Base-by-base conservation (phyloP, 2,797 vertebrate genomes). In the Danio albolineatus region DNA sequence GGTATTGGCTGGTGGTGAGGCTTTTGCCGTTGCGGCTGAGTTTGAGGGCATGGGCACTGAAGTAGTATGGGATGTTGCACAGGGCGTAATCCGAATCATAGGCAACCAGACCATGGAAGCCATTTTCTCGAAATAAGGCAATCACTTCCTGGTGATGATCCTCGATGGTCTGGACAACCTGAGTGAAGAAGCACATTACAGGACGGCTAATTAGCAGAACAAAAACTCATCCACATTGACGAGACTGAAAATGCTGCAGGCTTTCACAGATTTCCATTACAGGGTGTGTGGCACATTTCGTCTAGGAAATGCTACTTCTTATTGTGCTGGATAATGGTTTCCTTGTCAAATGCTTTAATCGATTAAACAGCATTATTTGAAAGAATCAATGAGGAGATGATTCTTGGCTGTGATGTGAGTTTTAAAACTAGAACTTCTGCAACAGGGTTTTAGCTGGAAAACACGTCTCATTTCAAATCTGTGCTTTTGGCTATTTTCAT, bases 121-220 rank as follows among this genome's bases (percentile, higher is more conserved):
- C 95, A 19, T 95, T 95, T 89, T 97, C 95, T 91, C 95, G 91
- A 93, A 95, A 98, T 88, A 98, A 95, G 89, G 94, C 91, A 78
- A 98, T 96, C 90, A 98, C 96, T 93, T 98, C 97, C 92, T 97
- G 96, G 91, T 98, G 97, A 90, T 98, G 97, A 92, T 98, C 97
- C 87, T 98, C 96, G 56, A 97, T 93, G 93, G 95, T 98, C 93
- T 98, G 97, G 79, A 97, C 95, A 85, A 98, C 96, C 97, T 98
- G 89, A 0, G 64, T 36, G 51, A 73, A 28, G 36, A 73, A 78
- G 51, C 19, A 54, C 41, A 76, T 48, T 28, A n/a, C n/a, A 71
- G 16, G 13, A 73, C 4, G 41, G 36, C 10, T 51, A 9, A 59
- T 4, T 41, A 67, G 21, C 12, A 60, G 21, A 72, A 46, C 13